Evolutionary conservation across 1,140 invertebrate genomes (phyloP), one percentile per base, ranked within the genome.

Genomic region (Drosophila tristis): DNA sequence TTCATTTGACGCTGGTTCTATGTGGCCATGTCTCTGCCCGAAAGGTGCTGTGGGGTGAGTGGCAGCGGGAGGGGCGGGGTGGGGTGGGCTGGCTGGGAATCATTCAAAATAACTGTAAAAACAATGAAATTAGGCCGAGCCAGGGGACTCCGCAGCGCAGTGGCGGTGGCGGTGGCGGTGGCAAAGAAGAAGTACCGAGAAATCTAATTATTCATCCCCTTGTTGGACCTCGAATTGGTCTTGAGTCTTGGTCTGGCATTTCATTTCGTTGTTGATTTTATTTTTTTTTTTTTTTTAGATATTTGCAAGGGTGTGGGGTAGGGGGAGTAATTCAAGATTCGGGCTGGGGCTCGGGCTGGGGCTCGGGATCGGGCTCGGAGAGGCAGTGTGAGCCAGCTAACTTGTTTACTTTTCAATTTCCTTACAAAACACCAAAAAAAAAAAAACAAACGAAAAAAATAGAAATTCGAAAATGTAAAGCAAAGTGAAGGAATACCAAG

Each of bases 201-300:
- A 91, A 91, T 91, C 90, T 91, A 91, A 91, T 91, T 91, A 91
- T 91, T 90, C 90, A 91, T 91, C 76, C 74, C 80, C 78, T 84
- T 91, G 89, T 80, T 68, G 29, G 26, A 51, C 49, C 61, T 49
- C 55, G 51, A 58, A 60, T 51, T 74, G 53, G 42, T 57, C 57
- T 73, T 73, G 51, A 39, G 53, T 60, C 16, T 16, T 16, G 16
- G 16, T 16, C 55, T 73, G 45, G 56, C 50, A 50, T 67, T 60
- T 51, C 51, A 49, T 45, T 70, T 60, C 48, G 11, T n/a, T 20
- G 57, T 58, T 39, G 20, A 16, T 54, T 63, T 70, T 57, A 39
- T 11, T 61, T 72, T 45, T 62, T 48, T 47, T 48, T 49, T 54
- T 63, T 75, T 47, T 20, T 35, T 20, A 50, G 15, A 13, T 45